Percentiles rank a stretch among this genome's conserved stretches.
These are phyloP conservation scores for Fregetta grallaria DNA, from an alignment of 2,113 vertebrate genomes.

Conservation along the genomic window DNA sequence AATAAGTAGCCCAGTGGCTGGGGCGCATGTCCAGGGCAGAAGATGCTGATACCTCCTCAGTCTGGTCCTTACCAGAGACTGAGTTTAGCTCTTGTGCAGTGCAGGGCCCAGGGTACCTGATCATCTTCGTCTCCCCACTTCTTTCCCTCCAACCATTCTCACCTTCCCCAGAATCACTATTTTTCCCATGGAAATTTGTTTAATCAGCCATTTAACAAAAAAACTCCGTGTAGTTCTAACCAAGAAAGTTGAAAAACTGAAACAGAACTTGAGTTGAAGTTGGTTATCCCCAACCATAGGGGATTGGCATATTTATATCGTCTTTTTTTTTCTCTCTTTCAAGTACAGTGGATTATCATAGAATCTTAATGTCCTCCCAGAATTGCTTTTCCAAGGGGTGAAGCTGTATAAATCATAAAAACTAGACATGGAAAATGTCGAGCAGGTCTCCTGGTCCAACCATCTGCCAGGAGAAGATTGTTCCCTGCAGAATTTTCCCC, in stretches of 20 bases:
- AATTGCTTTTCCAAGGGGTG: constrained; percentile 30
- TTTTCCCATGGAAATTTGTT: not conserved
- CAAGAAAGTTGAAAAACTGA: not conserved
- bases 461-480: constrained; percentile 33
- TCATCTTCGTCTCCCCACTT: not conserved
- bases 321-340: not conserved
- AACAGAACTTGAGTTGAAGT: not conserved
- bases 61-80: not conserved
- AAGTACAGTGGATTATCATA: not conserved
- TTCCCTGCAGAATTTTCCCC: constrained; percentile 46
- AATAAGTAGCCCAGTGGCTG: not conserved
- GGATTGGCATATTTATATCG: not conserved
- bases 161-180: not conserved
- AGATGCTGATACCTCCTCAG: not conserved
- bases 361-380: not conserved
- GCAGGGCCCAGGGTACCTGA: no score
- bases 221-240: not conserved
- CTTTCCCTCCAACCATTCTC: not conserved
- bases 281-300: not conserved
- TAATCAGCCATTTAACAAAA: not conserved
- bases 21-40: not conserved
- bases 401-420: constrained; percentile 36
- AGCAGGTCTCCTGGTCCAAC: constrained; percentile 28
- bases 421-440: constrained; percentile 28
- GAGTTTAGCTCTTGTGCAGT: not conserved